Base-by-base conservation (phyloP, 2,888 invertebrate species). In the Eupithecia subumbrata region DNA sequence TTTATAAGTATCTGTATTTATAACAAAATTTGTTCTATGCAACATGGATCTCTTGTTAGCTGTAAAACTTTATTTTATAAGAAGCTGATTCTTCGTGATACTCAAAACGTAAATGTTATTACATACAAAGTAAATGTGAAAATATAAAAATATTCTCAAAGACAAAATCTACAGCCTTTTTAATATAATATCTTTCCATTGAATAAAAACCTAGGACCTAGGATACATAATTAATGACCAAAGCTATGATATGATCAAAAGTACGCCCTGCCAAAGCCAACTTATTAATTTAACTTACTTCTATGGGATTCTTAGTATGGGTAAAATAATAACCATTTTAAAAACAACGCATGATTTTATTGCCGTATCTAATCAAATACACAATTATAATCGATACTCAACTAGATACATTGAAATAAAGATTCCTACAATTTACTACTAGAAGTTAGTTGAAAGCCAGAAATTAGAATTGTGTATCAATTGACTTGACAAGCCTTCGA, bases 401-500 rank as follows among this genome's bases (percentile, higher is more conserved):
- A 86, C 87, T 85, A 83, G 83, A 88, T 84, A 88, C 81, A 82
- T 82, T 75, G 76, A 79, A 81, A 75, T 84, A 81, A 77, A 77
- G 70, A 60, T 71, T 74, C 77, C 72, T 73, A 78, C 69, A 80
- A 76, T 67, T 73, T 69, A 63, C 71, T 37, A 69, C 68, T 71
- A 76, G 12, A 60, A 63, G 78, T 82, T 79, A 85, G 81, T 84
- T 81, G 78, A 69, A 79, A 84, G 83, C 72, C 79, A 80, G 72
- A 86, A 89, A 92, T 92, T 92, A 92, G 87, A 94, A 94, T 94
- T 94, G 94, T 94, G 93, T 93, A 93, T 91, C 85, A 91, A 93
- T 90, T 85, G 86, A 89, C 66, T 85, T 78, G 87, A 88, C 86
- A 86, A 83, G 82, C 85, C 81, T 78, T 87, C 86, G 90, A 90